Conservation (phyloP, 2,797 vertebrate genomes). For the Sus cebifrons region DNA sequence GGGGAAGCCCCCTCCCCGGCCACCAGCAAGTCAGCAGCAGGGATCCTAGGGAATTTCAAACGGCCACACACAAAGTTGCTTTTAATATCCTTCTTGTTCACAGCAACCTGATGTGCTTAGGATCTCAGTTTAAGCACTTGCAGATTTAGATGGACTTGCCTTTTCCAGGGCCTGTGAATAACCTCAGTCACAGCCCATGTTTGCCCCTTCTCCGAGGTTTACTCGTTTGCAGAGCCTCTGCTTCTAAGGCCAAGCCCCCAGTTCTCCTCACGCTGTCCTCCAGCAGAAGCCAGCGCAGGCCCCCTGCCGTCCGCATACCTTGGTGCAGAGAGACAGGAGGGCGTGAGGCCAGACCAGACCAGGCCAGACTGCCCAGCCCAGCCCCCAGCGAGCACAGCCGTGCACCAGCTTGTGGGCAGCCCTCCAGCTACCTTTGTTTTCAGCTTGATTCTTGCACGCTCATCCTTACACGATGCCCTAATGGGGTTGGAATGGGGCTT, state of each 20-base stretch:
- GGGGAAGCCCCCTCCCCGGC: neutral
- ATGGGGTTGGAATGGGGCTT: conserved; percentile 53
- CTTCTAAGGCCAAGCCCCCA: neutral
- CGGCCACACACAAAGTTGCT: conserved; percentile 29
- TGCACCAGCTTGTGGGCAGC: neutral
- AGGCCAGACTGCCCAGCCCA: neutral
- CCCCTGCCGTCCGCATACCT: neutral
- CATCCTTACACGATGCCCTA: conserved; percentile 45
- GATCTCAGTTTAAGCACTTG: neutral
- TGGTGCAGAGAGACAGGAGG: neutral
- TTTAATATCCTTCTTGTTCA: conserved; percentile 55
- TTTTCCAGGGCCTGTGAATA: neutral
- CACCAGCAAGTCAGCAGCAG: neutral
- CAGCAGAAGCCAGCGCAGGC: neutral
- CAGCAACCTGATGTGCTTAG: neutral
- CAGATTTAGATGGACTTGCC: neutral
- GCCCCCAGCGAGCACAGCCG: neutral
- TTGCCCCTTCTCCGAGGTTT: neutral
- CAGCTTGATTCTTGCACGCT: neutral
- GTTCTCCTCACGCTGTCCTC: neutral
- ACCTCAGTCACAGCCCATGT: neutral
- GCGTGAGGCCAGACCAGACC: neutral
- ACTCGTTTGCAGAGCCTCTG: neutral
- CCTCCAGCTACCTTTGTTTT: conserved; percentile 64
- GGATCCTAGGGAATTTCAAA: conserved; percentile 56